A percentile compares a stretch with the other conserved stretches of the same genome.
These are phyloP conservation scores for Macrosteles quadrilineatus DNA, from an alignment of 1,140 invertebrate species.

Conservation along the genomic window DNA sequence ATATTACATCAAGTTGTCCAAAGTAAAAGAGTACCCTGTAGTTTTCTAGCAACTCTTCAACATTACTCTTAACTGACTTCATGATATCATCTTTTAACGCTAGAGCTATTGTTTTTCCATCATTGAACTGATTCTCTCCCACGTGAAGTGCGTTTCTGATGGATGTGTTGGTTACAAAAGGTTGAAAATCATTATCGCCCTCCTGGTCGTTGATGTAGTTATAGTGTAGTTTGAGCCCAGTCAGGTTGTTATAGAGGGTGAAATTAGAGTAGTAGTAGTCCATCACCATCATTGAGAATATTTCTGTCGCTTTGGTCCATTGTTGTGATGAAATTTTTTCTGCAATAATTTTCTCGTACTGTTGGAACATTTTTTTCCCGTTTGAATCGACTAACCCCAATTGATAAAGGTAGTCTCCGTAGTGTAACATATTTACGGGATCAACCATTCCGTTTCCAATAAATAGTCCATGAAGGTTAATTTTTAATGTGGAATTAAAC, in stretches of 20 bases:
- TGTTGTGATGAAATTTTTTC: not conserved
- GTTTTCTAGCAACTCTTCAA: slow-evolving; percentile 65
- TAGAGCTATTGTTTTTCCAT: slow-evolving; percentile 60
- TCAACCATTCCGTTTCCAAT: slow-evolving; percentile 87
- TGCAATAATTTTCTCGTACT: slow-evolving; percentile 26
- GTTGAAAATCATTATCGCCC: slow-evolving; percentile 47
- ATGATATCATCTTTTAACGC: slow-evolving; percentile 78
- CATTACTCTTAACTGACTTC: slow-evolving; percentile 74
- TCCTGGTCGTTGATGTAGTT: slow-evolving; percentile 64
- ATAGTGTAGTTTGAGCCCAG: slow-evolving; percentile 76
- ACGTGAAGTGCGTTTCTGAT: slow-evolving; percentile 66
- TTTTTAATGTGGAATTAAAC: slow-evolving; percentile 61
- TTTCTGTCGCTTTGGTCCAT: slow-evolving; percentile 13
- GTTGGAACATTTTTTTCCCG: slow-evolving; percentile 30
- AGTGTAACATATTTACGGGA: slow-evolving; percentile 71
- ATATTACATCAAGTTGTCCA: slow-evolving; percentile 84
- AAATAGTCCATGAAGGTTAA: slow-evolving; percentile 68
- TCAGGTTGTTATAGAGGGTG: slow-evolving; percentile 69
- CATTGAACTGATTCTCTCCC: slow-evolving; percentile 63
- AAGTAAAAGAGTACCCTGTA: slow-evolving; percentile 77
- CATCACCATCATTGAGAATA: slow-evolving; percentile 28
- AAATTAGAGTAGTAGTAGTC: slow-evolving; percentile 18
- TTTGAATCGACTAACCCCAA: slow-evolving; percentile 56
- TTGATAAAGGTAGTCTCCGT: slow-evolving; percentile 80
- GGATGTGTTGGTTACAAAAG: slow-evolving; percentile 42